Percentiles rank a stretch among this genome's conserved stretches.
These are phyloP conservation scores for Oligia strigilis DNA, from an alignment of 2,888 invertebrate species.

Conservation along the genomic window DNA sequence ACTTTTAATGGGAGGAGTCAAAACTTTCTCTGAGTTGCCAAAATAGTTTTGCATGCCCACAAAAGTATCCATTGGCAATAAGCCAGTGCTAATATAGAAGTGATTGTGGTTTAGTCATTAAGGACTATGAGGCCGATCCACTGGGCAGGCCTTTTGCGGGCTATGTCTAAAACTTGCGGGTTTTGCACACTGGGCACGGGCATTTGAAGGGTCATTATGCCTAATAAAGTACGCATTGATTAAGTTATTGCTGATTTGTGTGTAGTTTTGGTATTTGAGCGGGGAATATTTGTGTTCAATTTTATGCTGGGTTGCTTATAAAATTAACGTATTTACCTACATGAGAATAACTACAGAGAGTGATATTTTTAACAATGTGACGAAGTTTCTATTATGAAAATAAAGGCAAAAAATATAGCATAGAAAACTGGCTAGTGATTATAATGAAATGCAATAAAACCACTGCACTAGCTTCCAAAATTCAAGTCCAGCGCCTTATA, in stretches of 20 bases:
- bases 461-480: background rate
- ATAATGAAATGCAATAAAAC: background rate
- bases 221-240: slow-evolving; percentile 42
- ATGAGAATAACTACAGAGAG: background rate
- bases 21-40: slow-evolving; percentile 61
- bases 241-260: slow-evolving; percentile 11
- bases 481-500: background rate
- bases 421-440: background rate
- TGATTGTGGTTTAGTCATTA: slow-evolving; percentile 67
- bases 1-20: slow-evolving; percentile 24
- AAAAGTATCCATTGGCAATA: slow-evolving; percentile 70
- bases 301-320: background rate
- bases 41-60: slow-evolving; percentile 61
- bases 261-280: background rate
- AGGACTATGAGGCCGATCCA: slow-evolving; percentile 66
- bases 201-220: slow-evolving; percentile 34
- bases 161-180: slow-evolving; percentile 53
- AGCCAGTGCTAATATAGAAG: slow-evolving; percentile 68
- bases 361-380: background rate
- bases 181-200: slow-evolving; percentile 53
- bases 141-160: slow-evolving; percentile 66
- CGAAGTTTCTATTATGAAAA: too few relatives aligned
- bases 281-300: background rate
- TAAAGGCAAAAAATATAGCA: too few relatives aligned
- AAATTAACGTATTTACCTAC: background rate